Percentiles rank a stretch among this genome's conserved stretches.
Evolutionary conservation across 2,797 vertebrate species (phyloP).

Genomic region (Catharus ustulatus): DNA sequence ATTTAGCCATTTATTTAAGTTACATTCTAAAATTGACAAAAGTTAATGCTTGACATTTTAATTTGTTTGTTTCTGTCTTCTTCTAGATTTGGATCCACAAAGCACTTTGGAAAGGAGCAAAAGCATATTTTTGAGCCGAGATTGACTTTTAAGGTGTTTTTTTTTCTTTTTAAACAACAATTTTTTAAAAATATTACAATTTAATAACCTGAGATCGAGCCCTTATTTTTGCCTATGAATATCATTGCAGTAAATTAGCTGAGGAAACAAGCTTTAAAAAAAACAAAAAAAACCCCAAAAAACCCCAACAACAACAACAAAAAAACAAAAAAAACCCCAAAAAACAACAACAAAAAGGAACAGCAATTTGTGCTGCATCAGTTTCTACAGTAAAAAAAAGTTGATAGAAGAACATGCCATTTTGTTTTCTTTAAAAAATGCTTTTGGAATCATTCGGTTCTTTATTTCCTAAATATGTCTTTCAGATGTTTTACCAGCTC

Average conservation of each 20-base stretch:
- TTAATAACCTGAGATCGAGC: neutral
- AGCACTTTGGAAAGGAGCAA: neutral
- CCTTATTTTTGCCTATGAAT: neutral
- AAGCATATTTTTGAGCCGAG: neutral
- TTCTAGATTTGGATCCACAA: neutral
- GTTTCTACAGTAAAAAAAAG: neutral
- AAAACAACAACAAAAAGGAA: too few relatives aligned
- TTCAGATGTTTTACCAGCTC: neutral
- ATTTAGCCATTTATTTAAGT: neutral
- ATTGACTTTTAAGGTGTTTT: fast-evolving
- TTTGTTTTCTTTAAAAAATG: neutral
- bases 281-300: too few relatives aligned
- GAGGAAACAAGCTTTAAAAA: neutral
- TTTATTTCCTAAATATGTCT: neutral
- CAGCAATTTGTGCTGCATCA: neutral
- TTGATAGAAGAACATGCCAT: neutral
- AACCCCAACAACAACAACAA: neutral
- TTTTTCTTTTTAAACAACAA: neutral
- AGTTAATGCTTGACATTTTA: neutral
- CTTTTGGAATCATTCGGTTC: neutral
- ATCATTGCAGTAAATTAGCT: neutral
- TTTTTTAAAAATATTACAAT: fast-evolving
- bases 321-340: neutral
- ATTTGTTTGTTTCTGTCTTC: neutral
- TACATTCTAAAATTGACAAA: neutral